Conservation (phyloP, 30 jellyfish, hydroid and myxozoan genomes). For the Rhopilema esculentum region DNA sequence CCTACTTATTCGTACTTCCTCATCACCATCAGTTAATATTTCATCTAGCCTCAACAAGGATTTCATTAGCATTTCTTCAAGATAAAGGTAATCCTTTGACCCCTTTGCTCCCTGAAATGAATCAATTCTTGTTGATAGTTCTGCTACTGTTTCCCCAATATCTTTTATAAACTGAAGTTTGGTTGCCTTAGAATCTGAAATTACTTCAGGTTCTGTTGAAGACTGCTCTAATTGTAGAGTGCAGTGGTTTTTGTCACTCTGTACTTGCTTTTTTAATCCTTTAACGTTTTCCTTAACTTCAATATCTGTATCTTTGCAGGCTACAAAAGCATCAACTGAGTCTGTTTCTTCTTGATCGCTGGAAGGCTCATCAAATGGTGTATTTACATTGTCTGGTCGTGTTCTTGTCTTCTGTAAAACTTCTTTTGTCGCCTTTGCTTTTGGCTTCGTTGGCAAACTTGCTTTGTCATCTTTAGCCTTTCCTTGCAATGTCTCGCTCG, state of each 20-base stretch:
- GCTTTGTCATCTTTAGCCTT: not conserved
- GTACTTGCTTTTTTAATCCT: not conserved
- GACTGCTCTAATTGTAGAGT: not conserved
- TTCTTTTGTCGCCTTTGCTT: not conserved
- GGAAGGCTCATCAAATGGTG: not conserved
- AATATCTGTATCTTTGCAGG: too few species aligned
- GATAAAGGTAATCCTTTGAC: constrained; percentile 37
- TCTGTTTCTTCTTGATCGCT: not conserved
- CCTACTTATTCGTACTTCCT: constrained; percentile 63
- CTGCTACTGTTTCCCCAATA: constrained; percentile 41
- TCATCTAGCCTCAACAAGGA: constrained; percentile 79
- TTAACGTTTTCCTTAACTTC: too few species aligned
- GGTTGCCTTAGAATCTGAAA: not conserved
- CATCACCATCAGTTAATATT: constrained; percentile 81
- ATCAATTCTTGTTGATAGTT: constrained; percentile 43
- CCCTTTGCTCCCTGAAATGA: constrained; percentile 8
- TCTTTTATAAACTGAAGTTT: constrained; percentile 7
- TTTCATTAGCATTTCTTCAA: constrained; percentile 89
- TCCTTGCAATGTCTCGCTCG: not conserved
- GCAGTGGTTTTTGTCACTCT: not conserved
- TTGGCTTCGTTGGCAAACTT: not conserved
- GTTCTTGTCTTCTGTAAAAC: not conserved
- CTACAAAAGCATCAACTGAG: not conserved
- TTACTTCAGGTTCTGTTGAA: not conserved
- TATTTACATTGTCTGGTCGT: too few species aligned